Evolutionary conservation across 2,113 vertebrate genomes (phyloP).

Genomic region (Panthera uncia): DNA sequence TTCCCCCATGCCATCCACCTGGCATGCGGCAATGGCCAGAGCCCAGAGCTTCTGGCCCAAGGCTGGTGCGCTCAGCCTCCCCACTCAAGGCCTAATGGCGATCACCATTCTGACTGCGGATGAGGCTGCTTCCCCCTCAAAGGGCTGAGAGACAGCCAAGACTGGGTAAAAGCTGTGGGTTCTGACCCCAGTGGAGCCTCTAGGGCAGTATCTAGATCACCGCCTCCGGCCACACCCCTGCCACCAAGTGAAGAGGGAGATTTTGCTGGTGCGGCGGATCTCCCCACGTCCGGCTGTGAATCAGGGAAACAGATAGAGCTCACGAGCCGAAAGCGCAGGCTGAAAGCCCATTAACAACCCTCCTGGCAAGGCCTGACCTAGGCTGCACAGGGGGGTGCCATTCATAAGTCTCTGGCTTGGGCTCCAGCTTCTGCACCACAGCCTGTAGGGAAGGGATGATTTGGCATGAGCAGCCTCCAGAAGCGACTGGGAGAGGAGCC

Average conservation of each 20-base stretch:
- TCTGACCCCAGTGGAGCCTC: not conserved
- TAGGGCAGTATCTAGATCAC: not conserved
- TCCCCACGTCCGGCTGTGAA: not conserved
- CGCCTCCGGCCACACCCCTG: not conserved
- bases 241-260: not conserved
- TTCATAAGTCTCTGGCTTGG: not conserved
- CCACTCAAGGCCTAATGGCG: not conserved
- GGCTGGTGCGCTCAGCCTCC: not conserved
- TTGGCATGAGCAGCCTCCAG: not conserved
- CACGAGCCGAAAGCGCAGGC: slow-evolving; percentile 44
- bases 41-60: not conserved
- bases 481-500: not conserved
- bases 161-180: not conserved
- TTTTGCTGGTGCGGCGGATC: not conserved
- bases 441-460: fast-evolving
- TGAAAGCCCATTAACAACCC: slow-evolving; percentile 64
- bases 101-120: not conserved
- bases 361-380: slow-evolving; percentile 3
- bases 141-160: not conserved
- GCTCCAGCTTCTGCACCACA: not conserved
- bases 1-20: not conserved
- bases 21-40: fast-evolving
- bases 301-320: not conserved
- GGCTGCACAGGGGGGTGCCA: fast-evolving
- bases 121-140: not conserved